Base-by-base conservation (phyloP, 2,888 invertebrate species). In the Drosophila cognata region DNA sequence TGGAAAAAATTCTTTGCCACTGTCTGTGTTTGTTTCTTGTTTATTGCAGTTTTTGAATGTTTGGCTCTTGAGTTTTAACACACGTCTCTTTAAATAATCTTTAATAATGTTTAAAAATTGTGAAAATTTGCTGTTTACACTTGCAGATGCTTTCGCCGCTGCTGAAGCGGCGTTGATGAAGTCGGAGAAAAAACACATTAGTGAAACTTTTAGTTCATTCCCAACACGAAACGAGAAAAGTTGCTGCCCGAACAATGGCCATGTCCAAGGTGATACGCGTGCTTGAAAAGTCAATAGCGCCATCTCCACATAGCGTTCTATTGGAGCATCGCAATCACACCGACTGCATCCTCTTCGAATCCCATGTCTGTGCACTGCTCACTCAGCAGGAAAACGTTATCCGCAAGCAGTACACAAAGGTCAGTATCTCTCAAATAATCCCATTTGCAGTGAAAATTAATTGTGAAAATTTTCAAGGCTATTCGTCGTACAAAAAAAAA, bases 251-350 rank as follows among this genome's bases (percentile, higher is more conserved):
- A 4, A 58, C 58, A 16, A 98, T 98, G 98, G 98, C 98, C 91
- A 97, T 99, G 96, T 97, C 97, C 90, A 98, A 98, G 94, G 96
- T 97, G 79, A 98, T 97, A 94, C 96, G 98, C 87, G 96, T 98
- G 84, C 95, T 97, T 89, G 98, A 98, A 93, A 98, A 98, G 94
- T 95, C 96, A 73, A 96, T 96, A 83, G 96, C 97, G 43, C 96
- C 97, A 61, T 96, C 95, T 92, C 97, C 98, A 16, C 98, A 98
- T 92, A 98, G 98, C 93, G 95, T 99, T 74, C 95, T 99, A 81
- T 94, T 99, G 88, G 98, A 98, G 93, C 97, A 97, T 91, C 95
- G 98, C 91, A 96, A 96, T 93, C 96, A 96, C 93, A 96, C 96
- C 89, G 96, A 97, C 78, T 96, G 97, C 41, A 94, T 99, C 61